A percentile compares a stretch with the other conserved stretches of the same genome.
Conservation (phyloP, 2,797 vertebrate genomes). For the Nannoperca australis region DNA sequence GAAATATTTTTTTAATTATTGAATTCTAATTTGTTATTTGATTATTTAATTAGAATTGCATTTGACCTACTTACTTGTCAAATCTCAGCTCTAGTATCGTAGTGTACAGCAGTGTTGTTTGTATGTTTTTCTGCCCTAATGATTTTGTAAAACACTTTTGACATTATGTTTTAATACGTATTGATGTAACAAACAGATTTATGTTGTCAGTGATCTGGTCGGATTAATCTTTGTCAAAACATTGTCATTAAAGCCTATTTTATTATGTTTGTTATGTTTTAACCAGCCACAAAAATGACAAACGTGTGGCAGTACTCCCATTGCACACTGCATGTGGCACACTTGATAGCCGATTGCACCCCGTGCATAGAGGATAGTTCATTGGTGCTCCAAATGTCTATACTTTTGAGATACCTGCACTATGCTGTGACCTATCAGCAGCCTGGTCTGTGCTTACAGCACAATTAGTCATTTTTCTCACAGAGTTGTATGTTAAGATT, state of each 20-base stretch:
- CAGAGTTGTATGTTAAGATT: neutral
- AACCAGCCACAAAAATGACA: neutral
- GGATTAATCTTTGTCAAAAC: neutral
- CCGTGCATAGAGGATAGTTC: neutral
- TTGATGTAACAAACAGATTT: neutral
- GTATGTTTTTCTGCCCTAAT: neutral
- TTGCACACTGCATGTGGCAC: neutral
- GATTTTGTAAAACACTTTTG: neutral
- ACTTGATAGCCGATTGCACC: neutral
- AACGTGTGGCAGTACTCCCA: neutral
- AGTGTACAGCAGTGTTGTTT: neutral
- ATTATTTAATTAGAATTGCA: neutral
- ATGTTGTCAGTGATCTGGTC: constrained; percentile 10
- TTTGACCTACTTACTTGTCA: neutral
- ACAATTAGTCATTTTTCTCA: neutral
- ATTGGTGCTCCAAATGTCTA: constrained; percentile 14
- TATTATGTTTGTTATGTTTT: no score
- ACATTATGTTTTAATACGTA: neutral
- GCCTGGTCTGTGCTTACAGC: neutral
- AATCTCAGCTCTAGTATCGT: neutral
- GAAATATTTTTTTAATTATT: neutral
- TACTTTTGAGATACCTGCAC: constrained; percentile 1
- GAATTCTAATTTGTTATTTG: neutral
- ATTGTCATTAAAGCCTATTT: neutral
- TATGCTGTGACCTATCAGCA: neutral